Percentiles rank a stretch among this genome's conserved stretches.
Evolutionary conservation across 2,888 invertebrate species (phyloP).

Genomic region (Drosophila atroscutellata): DNA sequence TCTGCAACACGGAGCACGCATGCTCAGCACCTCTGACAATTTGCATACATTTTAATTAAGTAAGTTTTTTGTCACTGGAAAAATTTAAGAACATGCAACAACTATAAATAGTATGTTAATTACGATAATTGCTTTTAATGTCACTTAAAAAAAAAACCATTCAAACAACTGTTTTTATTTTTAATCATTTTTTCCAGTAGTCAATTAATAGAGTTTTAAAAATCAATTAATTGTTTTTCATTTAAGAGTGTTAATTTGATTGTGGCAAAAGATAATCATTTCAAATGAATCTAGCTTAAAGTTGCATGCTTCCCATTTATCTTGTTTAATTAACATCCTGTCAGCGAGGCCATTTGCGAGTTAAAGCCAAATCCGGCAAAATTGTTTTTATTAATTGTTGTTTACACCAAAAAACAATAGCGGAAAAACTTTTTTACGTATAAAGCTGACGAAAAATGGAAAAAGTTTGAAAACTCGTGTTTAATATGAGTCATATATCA

Average conservation of each 20-base stretch:
- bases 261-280: neutral
- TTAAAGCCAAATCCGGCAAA: slow-evolving; percentile 6
- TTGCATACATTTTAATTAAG: neutral
- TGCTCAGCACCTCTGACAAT: neutral
- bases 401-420: neutral
- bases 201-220: neutral
- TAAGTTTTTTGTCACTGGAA: no score
- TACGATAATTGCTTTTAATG: neutral
- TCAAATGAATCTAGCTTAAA: neutral
- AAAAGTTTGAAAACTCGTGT: neutral
- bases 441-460: neutral
- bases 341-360: neutral
- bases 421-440: neutral
- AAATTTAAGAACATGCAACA: neutral
- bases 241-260: neutral
- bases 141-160: neutral
- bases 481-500: neutral
- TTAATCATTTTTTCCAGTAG: neutral
- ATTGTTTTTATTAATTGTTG: neutral
- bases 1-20: neutral
- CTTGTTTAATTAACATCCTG: neutral
- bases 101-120: neutral
- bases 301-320: neutral
- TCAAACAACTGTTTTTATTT: neutral
- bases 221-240: neutral